Conservation (phyloP, 2,797 vertebrate species). For the Hylomyscus alleni region DNA sequence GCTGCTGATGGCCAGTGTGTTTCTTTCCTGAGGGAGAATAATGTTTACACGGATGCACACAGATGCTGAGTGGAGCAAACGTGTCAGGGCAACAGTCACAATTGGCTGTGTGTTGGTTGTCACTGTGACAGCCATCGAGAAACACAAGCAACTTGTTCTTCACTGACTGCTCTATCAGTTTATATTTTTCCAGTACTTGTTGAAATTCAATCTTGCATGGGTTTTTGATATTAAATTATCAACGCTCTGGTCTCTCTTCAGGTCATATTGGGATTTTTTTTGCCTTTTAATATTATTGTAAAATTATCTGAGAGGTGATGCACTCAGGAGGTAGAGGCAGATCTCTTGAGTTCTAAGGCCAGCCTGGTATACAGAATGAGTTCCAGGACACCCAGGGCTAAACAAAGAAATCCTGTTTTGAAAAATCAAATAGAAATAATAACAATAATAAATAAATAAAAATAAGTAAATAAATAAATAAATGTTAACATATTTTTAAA, state of each 20-base stretch:
- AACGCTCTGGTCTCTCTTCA: neutral
- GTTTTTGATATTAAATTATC: neutral
- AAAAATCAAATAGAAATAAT: neutral
- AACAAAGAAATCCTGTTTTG: neutral
- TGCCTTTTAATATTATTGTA: slow-evolving; percentile 23
- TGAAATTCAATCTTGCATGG: neutral
- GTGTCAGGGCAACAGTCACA: neutral
- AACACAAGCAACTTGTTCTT: neutral
- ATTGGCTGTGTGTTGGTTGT: neutral
- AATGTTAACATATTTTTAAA: neutral
- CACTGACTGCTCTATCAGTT: neutral
- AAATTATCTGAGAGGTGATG: neutral
- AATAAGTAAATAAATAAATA: too few species aligned
- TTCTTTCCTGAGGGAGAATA: too few species aligned
- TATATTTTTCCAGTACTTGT: slow-evolving; percentile 2
- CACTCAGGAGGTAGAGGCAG: neutral
- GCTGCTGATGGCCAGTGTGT: too few species aligned
- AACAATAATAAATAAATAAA: too few species aligned
- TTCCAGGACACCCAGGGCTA: neutral
- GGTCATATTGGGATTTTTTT: neutral
- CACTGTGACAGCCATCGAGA: neutral
- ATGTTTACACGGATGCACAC: too few species aligned
- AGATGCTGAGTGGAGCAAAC: too few species aligned
- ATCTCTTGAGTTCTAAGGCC: neutral
- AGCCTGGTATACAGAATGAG: neutral